Percentiles rank a stretch among this genome's conserved stretches.
Conservation (phyloP, 1,140 invertebrate genomes). For the Tribolium madens region DNA sequence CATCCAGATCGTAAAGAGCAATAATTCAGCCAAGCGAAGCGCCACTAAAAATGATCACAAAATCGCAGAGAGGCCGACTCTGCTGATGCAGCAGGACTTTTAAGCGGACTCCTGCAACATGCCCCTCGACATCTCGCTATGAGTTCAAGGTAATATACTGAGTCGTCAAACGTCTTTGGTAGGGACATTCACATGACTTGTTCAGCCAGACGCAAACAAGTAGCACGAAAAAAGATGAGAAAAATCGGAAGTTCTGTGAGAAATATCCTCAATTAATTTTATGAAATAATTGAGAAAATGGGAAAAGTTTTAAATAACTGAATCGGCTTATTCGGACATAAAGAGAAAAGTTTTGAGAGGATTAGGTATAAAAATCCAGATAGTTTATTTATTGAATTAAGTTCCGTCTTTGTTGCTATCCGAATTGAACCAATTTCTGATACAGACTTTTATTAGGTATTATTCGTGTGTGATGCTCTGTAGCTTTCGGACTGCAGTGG, state of each 20-base stretch:
- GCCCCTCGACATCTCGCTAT: no score
- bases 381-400: not conserved
- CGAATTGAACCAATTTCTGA: conserved; percentile 20
- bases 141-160: no score
- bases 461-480: not conserved
- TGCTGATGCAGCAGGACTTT: conserved; percentile 13
- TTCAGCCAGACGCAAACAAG: not conserved
- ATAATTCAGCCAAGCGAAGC: conserved; percentile 4
- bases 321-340: not conserved
- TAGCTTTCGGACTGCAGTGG: not conserved
- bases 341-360: conserved; percentile 1
- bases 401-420: not conserved
- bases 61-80: no score
- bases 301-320: conserved; percentile 10
- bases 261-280: conserved; percentile 6
- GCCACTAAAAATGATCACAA: conserved; percentile 4
- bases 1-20: not conserved
- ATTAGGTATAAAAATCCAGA: conserved; percentile 21
- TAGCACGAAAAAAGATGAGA: not conserved
- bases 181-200: no score
- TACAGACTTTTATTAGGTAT: conserved; percentile 11
- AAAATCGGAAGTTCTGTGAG: not conserved
- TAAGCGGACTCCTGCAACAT: not conserved
- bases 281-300: not conserved
- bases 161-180: no score